Base-by-base conservation (phyloP, 1,140 invertebrate genomes). In the Vanessa tameamea region DNA sequence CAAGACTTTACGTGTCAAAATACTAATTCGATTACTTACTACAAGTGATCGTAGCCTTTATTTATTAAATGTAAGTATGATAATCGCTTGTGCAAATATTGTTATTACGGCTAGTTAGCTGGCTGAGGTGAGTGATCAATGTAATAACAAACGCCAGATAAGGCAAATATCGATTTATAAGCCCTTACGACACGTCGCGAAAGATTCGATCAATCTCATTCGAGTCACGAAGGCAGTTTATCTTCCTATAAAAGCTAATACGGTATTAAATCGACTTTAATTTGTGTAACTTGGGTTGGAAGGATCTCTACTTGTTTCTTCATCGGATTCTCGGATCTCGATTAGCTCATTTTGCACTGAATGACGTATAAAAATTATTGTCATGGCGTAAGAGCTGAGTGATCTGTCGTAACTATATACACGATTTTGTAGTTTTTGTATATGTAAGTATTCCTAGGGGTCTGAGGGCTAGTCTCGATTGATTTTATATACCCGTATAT, bases 201-300 rank as follows among this genome's bases (percentile, higher is more conserved):
- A 61, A 72, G 73, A 76, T 82, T 78, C 80, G 72, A 85, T 85
- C 83, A 85, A 81, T 83, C 82, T 79, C 78, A 55, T 80, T 79
- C 77, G 69, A 82, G 77, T 80, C 81, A 80, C 80, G 81, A 76
- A 74, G 51, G 20, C 51, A 71, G 53, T 80, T 79, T 77, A 78
- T 80, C 75, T 82, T 80, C 66, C 77, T 75, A 70, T 79, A 83
- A 80, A 79, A 78, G 71, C 76, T 82, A 79, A 80, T 77, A 76
- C 64, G 73, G 77, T 75, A 75, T 80, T 78, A 80, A 78, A 82
- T 78, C 67, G 80, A 80, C 79, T 70, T 70, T 64, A 43, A 77
- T 77, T 76, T 73, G 74, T 69, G 76, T 82, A 74, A 78, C 53
- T 74, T 69, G 57, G 53, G 68, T 68, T 65, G 66, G 68, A 71